These are phyloP conservation scores for Pseudoatta argentina DNA, from an alignment of 1,140 invertebrate genomes.

Conservation along the genomic window DNA sequence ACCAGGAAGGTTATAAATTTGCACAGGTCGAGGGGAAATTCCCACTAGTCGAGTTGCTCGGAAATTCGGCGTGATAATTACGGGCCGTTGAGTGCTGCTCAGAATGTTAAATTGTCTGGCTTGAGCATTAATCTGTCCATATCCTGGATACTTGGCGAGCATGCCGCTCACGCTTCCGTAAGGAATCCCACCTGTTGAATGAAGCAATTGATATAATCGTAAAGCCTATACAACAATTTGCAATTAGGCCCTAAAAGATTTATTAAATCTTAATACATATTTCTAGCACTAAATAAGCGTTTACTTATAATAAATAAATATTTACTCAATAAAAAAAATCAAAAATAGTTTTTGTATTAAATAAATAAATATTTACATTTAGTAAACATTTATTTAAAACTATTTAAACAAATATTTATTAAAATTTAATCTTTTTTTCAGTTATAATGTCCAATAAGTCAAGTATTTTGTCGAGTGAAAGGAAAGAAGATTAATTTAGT, in stretches of 20 bases:
- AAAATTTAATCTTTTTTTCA: too few relatives aligned
- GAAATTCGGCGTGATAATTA: constrained; percentile 69
- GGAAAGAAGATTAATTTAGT: not conserved
- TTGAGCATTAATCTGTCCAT: constrained; percentile 14
- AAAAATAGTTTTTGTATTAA: too few relatives aligned
- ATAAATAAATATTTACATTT: too few relatives aligned
- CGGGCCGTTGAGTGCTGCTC: constrained; percentile 10
- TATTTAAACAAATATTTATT: too few relatives aligned
- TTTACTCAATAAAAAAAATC: too few relatives aligned
- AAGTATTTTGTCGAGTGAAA: constrained; percentile 10
- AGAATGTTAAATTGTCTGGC: constrained; percentile 19
- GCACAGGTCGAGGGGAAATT: constrained; percentile 69
- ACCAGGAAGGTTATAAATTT: constrained; percentile 76
- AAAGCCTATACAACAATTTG: not conserved
- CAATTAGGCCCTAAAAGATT: not conserved
- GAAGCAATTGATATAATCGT: constrained; percentile 1
- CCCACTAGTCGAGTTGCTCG: constrained; percentile 63
- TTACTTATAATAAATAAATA: too few relatives aligned
- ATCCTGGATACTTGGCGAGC: constrained; percentile 72
- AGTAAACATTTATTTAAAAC: too few relatives aligned
- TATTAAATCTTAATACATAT: too few relatives aligned
- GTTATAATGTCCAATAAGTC: not conserved
- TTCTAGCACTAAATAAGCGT: too few relatives aligned
- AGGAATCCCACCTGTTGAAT: constrained; percentile 81
- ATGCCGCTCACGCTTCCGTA: constrained; percentile 83